phyloP scores from a whole-genome alignment of 2,113 vertebrate genomes.

The Gallinago media region DNA sequence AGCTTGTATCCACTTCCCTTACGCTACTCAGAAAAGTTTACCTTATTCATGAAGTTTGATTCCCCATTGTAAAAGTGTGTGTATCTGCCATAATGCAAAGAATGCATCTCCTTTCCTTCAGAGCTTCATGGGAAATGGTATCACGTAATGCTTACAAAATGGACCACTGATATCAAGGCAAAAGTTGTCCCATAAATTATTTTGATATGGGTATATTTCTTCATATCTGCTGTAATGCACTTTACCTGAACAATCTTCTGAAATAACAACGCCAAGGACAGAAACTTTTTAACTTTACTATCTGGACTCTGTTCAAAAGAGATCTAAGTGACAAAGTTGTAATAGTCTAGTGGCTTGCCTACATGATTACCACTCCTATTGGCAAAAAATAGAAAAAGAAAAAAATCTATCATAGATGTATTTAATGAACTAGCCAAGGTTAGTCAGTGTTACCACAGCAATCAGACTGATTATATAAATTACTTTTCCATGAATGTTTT shows the following conservation, averaged over 20 bases:
- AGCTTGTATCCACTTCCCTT: neutral
- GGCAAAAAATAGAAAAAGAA: neutral
- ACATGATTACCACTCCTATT: neutral
- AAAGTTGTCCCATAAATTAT: neutral
- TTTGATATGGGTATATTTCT: neutral
- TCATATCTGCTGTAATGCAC: neutral
- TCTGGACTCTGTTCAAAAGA: neutral
- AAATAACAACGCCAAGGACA: neutral
- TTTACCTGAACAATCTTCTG: neutral
- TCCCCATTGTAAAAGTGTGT: neutral
- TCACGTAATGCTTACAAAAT: neutral
- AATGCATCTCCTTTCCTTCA: neutral
- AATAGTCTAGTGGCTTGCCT: neutral
- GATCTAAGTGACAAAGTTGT: neutral
- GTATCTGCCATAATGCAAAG: neutral
- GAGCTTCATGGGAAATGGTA: neutral
- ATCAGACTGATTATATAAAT: neutral
- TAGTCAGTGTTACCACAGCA: constrained; percentile 26
- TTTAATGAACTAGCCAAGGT: constrained; percentile 10
- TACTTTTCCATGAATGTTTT: neutral
- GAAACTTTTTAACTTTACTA: neutral
- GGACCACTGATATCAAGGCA: neutral
- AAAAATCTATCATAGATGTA: neutral
- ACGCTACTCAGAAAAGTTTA: neutral
- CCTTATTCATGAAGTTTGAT: neutral